These are phyloP conservation scores for Catamblyrhynchus diadema DNA, from an alignment of 2,797 vertebrate genomes.

Conservation along the genomic window DNA sequence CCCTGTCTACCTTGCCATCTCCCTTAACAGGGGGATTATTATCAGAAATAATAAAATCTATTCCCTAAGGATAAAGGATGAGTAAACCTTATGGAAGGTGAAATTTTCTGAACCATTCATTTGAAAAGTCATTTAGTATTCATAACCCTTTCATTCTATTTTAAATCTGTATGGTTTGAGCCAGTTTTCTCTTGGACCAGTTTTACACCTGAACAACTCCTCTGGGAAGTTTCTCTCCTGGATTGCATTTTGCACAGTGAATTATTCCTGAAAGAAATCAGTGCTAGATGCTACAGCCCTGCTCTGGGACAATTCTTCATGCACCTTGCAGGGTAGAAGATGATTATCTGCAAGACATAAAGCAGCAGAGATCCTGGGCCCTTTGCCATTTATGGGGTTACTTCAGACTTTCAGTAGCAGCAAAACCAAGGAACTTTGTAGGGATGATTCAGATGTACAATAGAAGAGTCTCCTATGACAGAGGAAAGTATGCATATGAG, in stretches of 20 bases:
- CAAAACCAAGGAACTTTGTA: neutral
- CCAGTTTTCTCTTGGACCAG: neutral
- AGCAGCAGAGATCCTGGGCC: neutral
- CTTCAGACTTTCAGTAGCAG: neutral
- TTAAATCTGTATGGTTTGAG: neutral
- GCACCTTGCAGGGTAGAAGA: neutral
- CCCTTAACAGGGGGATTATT: neutral
- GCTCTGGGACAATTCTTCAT: neutral
- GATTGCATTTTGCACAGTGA: neutral
- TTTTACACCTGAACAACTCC: conserved; percentile 1
- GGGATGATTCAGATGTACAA: neutral
- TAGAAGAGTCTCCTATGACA: neutral
- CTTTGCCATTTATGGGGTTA: neutral
- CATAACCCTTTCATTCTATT: conserved; percentile 15
- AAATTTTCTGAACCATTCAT: neutral
- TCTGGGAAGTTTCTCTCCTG: neutral
- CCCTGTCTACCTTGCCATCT: neutral
- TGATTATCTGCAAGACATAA: neutral
- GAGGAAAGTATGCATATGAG: neutral
- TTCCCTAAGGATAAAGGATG: conserved; percentile 4
- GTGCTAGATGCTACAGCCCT: neutral
- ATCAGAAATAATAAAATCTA: conserved; percentile 23
- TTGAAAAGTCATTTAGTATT: conserved; percentile 4
- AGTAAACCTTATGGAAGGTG: neutral
- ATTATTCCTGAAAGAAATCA: neutral